Evolutionary conservation across 1,140 invertebrate species (phyloP), one percentile per base, ranked within the genome.

Genomic region (Battus philenor): DNA sequence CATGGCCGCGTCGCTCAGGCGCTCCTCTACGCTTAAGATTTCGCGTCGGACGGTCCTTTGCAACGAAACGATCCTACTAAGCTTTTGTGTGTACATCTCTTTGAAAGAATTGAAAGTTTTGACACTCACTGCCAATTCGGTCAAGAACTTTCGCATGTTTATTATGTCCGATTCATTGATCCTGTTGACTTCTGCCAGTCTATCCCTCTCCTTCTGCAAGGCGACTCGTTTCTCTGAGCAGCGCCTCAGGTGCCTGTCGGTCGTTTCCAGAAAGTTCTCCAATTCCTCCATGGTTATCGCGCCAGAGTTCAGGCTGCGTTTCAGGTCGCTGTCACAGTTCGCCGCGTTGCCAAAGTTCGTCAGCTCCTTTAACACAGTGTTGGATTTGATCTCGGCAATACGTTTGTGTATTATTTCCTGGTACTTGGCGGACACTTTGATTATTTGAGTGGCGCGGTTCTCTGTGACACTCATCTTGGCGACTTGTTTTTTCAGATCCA

Each of bases 231-330:
- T 81, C 26, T 85, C 81, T 0, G 77, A 67, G 34, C 77, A 80
- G 4, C 68, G 50, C 16, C 56, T 62, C 8, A 83, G 33, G 41
- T 85, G 81, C 45, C 54, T 64, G 16, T 85, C 81, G 3, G 77
- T 85, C 0, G 78, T 83, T 45, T 85, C 81, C 20, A 83, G 47
- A 59, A 83, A 85, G 32, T 78, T 80, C 32, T 85, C 81, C 2
- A 85, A 47, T 20, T 83, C 78, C 29, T 85, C 77, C 70, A 83
- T 81, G 4, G 81, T 82, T 6, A 85, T 61, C 0, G 68, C 55
- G 10, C 78, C 79, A 0, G 68, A 65, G 34, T 51, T 71, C 12
- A 82, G 46, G 11, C 69, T 72, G 2, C 70, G 54, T 24, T 72
- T 52, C 6, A 78, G 24, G 0, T 82, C 75, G 13, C 56, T 69